Evolutionary conservation across 2,888 invertebrate species (phyloP).

Genomic region (Polia nebulosa): DNA sequence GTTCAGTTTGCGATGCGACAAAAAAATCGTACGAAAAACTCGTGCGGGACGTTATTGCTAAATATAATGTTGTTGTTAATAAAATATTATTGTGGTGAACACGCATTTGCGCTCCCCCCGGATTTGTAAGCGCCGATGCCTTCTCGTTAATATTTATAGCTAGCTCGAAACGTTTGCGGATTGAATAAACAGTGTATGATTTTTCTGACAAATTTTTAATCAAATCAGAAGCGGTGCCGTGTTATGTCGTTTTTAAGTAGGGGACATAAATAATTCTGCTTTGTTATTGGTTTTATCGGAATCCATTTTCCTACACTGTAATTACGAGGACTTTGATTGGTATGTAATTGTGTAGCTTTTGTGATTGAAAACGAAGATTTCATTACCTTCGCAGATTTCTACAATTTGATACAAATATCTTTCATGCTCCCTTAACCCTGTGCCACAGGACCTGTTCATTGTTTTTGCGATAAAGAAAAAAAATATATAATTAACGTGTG

Average conservation of each 20-base stretch:
- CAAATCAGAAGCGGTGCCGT: conserved; percentile 1
- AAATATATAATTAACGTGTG: too few species aligned
- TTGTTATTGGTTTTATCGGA: background rate
- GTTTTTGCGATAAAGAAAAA: too few species aligned
- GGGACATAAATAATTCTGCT: background rate
- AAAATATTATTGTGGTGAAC: conserved; percentile 65
- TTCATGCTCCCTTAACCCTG: too few species aligned
- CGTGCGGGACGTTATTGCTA: conserved; percentile 60
- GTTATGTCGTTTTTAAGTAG: background rate
- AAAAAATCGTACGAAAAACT: conserved; percentile 68
- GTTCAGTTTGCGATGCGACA: conserved; percentile 75
- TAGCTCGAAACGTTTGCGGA: conserved; percentile 45
- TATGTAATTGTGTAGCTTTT: background rate
- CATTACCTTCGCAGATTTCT: background rate
- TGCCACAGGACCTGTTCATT: too few species aligned
- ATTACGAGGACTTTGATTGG: background rate
- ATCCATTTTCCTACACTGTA: background rate
- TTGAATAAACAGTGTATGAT: conserved; percentile 53
- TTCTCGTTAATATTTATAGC: conserved; percentile 63
- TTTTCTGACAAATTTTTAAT: conserved; percentile 22
- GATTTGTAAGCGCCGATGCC: conserved; percentile 62
- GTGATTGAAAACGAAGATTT: background rate
- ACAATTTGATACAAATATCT: conserved; percentile 2
- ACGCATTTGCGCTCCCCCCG: conserved; percentile 48
- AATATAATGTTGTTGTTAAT: conserved; percentile 66